Conservation (phyloP, 2,113 vertebrate genomes). For the Apodemus sylvaticus region DNA sequence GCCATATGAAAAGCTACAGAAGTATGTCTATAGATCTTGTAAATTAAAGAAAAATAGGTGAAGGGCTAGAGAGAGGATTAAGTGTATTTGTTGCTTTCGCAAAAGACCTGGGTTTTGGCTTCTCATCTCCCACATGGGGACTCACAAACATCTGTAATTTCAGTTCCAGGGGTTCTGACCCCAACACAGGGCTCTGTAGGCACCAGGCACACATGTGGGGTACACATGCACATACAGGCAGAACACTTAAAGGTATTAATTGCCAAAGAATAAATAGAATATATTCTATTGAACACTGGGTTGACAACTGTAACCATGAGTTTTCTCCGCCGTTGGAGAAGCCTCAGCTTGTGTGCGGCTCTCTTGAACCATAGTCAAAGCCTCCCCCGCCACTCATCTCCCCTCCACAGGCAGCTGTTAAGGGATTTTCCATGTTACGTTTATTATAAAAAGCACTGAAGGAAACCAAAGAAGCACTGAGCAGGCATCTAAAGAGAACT, state of each 20-base stretch:
- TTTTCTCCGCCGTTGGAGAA: background rate
- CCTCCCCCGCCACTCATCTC: background rate
- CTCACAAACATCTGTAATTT: background rate
- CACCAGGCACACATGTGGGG: background rate
- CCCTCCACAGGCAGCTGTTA: background rate
- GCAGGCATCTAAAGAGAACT: background rate
- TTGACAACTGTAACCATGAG: background rate
- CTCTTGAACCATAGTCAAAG: background rate
- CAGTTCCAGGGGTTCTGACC: background rate
- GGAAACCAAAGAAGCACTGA: background rate
- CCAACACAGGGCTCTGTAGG: background rate
- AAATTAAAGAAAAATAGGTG: background rate
- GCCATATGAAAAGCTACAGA: background rate
- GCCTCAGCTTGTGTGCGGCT: background rate
- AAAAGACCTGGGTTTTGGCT: background rate
- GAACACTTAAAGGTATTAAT: background rate
- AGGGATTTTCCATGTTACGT: background rate
- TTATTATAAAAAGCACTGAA: background rate
- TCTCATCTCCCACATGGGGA: background rate
- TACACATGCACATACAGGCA: background rate
- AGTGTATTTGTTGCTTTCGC: background rate
- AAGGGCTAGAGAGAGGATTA: background rate
- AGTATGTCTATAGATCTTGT: background rate
- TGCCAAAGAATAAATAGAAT: background rate
- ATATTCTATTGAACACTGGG: background rate